Evolutionary conservation across 2,888 invertebrate genomes (phyloP).

Genomic region (Brachyptera risi): DNA sequence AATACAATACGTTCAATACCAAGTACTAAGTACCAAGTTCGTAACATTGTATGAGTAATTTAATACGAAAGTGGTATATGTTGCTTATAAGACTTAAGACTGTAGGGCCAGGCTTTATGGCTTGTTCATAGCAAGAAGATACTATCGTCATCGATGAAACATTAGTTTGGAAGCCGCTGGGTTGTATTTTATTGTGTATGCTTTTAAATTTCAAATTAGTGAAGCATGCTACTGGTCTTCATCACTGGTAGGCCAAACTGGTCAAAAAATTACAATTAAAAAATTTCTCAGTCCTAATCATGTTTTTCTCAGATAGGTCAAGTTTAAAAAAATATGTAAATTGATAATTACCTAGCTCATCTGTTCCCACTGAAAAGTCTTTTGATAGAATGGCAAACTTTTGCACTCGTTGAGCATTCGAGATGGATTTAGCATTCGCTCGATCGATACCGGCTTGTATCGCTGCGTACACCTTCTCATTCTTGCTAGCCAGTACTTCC

Average conservation of each 20-base stretch:
- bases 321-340: neutral
- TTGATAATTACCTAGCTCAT: conserved; percentile 70
- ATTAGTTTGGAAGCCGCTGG: too few species aligned
- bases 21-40: neutral
- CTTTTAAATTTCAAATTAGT: too few species aligned
- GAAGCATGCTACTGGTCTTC: too few species aligned
- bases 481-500: conserved; percentile 62
- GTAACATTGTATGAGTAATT: neutral
- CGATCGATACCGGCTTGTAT: conserved; percentile 73
- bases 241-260: too few species aligned
- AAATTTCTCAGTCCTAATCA: neutral
- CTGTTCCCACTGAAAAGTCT: conserved; percentile 82
- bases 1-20: neutral
- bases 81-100: neutral
- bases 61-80: neutral
- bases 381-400: conserved; percentile 79
- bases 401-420: conserved; percentile 84
- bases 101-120: neutral
- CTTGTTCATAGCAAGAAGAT: neutral
- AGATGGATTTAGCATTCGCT: conserved; percentile 74
- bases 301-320: neutral
- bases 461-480: conserved; percentile 57
- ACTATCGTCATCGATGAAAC: conserved; percentile 22
- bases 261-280: too few species aligned
- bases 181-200: neutral